Base-by-base conservation (phyloP, 2,888 invertebrate species). In the Lasiommata megera region DNA sequence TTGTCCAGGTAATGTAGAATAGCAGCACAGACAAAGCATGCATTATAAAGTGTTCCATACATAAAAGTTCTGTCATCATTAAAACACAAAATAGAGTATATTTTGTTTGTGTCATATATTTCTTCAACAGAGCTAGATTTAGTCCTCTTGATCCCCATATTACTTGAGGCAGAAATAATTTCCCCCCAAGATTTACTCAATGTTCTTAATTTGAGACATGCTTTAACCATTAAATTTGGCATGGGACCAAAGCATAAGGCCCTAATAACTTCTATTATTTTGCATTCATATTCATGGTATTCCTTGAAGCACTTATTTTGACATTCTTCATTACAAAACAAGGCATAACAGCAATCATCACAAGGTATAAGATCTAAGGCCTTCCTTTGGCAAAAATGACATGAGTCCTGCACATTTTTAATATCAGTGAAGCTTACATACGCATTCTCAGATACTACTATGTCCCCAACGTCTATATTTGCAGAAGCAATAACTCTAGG, bases 361-460 rank as follows among this genome's bases (percentile, higher is more conserved):
- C 74, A 75, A 0, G 74, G 73, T 12, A 67, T 63, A 36, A 75
- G 58, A 48, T 71, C 71, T 7, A 67, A 50, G 23, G 48, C 14
- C n/a, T 63, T 41, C 44, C 61, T 69, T n/a, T 69, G 65, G 31
- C 74, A 75, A 44, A 68, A 64, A 54, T 72, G 67, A 47, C 76
- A 76, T 0, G 67, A 55, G 17, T 54, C 18, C 5, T 18, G 17
- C 0, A 9, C 5, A 52, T 66, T 65, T 0, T 17, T 11, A 0
- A 11, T 3, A 3, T 61, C 41, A 40, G 62, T 56, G 11, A 18
- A 40, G 37, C 58, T 63, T 12, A 67, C 64, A 63, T 65, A 74
- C 1, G 72, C 67, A 11, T 54, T 46, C 41, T 76, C 77, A 6
- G 65, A 17, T 6, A 68, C 65, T 9, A 77, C 9, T 0, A 74